Percentiles rank a stretch among this genome's conserved stretches.
Conservation (phyloP, 2,888 invertebrate species). For the Nebria brevicollis region DNA sequence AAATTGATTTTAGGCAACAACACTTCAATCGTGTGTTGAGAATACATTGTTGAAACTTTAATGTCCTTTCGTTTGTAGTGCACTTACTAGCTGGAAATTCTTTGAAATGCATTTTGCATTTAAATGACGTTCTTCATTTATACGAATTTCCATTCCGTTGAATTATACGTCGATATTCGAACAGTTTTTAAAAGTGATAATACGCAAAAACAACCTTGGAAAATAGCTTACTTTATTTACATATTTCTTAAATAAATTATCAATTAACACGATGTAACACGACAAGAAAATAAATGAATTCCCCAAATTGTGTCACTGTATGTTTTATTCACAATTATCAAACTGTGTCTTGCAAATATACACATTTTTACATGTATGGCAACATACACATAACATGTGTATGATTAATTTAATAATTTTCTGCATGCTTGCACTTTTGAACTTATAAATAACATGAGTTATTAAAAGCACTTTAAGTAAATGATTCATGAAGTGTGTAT, state of each 20-base stretch:
- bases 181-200: background rate
- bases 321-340: too few species aligned
- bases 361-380: too few species aligned
- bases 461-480: background rate
- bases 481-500: background rate
- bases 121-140: background rate
- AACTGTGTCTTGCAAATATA: too few species aligned
- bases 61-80: background rate
- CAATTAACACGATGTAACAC: too few species aligned
- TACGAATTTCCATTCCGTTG: background rate
- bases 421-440: background rate
- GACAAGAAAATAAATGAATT: too few species aligned
- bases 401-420: background rate
- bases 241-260: too few species aligned
- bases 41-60: slow-evolving; percentile 1
- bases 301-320: too few species aligned
- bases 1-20: background rate
- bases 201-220: background rate
- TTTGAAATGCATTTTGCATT: background rate
- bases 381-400: too few species aligned
- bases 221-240: too few species aligned
- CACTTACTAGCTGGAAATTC: background rate
- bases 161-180: background rate
- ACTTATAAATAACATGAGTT: background rate
- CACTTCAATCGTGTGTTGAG: background rate